Evolutionary conservation across 2,113 vertebrate genomes (phyloP).

Genomic region (Oryzias javanicus): DNA sequence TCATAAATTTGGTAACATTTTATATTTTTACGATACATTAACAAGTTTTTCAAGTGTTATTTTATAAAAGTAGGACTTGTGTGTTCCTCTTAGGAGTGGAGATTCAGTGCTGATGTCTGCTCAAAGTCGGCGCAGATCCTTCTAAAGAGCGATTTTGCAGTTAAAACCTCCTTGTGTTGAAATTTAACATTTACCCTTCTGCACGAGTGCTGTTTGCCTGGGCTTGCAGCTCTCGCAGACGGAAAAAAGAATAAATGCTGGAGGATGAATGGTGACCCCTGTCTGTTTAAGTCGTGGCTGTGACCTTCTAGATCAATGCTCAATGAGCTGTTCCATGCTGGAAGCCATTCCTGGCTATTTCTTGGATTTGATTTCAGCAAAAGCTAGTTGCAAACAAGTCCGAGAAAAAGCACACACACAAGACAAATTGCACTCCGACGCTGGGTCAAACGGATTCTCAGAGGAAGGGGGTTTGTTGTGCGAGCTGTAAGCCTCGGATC

Average conservation of each 20-base stretch:
- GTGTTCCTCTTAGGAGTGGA: no score
- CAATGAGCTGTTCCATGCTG: neutral
- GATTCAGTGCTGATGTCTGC: neutral
- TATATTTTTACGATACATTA: no score
- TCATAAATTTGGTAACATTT: no score
- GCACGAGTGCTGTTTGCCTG: conserved; percentile 12
- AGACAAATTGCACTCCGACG: conserved; percentile 23
- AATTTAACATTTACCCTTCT: conserved; percentile 43
- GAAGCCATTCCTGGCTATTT: conserved; percentile 1
- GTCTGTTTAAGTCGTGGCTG: conserved; percentile 19
- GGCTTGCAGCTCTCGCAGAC: conserved; percentile 28
- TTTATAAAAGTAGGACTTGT: neutral
- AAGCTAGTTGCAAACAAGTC: conserved; percentile 18
- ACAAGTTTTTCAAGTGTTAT: no score
- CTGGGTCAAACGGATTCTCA: conserved; percentile 27
- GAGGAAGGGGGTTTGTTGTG: conserved; percentile 17
- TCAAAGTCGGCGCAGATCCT: neutral
- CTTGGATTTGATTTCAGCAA: conserved; percentile 13
- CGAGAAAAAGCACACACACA: neutral
- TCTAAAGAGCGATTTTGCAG: conserved; percentile 30
- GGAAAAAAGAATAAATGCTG: conserved; percentile 28
- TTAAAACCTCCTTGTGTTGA: conserved; percentile 29
- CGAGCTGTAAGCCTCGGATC: conserved; percentile 5
- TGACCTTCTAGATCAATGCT: conserved; percentile 21
- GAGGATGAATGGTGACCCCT: conserved; percentile 20